These are phyloP conservation scores for Centropyge bicolor DNA, from an alignment of 2,797 vertebrate genomes.

Conservation along the genomic window DNA sequence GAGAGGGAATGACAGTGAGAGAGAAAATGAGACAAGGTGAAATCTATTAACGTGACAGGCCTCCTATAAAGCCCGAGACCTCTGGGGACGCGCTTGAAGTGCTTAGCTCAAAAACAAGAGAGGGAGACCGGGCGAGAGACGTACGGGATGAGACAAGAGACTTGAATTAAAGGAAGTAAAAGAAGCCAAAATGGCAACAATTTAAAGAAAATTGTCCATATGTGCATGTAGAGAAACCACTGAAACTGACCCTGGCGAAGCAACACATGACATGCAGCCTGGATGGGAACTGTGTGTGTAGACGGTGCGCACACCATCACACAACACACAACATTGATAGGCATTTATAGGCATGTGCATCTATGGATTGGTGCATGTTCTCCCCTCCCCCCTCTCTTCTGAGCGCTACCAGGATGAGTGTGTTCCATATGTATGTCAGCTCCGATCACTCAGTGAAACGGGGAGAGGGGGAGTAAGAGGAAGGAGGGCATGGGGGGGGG, in stretches of 20 bases:
- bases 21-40: slow-evolving; percentile 69
- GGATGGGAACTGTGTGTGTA: slow-evolving; percentile 9
- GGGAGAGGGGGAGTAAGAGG: not conserved
- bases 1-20: slow-evolving; percentile 46
- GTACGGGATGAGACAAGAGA: slow-evolving; percentile 24
- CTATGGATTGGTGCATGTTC: slow-evolving; percentile 21
- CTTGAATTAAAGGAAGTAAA: slow-evolving; percentile 44
- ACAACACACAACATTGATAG: no score
- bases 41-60: slow-evolving; percentile 78
- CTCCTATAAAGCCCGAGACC: slow-evolving; percentile 64
- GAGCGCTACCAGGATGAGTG: slow-evolving; percentile 73
- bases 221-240: slow-evolving; percentile 1
- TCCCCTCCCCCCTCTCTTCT: slow-evolving; percentile 9
- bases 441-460: slow-evolving; percentile 68
- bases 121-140: slow-evolving; percentile 23
- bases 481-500: slow-evolving; percentile 9
- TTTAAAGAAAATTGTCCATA: not conserved
- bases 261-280: slow-evolving; percentile 1
- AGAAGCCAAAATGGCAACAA: slow-evolving; percentile 25
- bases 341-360: slow-evolving; percentile 21
- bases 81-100: slow-evolving; percentile 60
- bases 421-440: slow-evolving; percentile 81
- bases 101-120: slow-evolving; percentile 46
- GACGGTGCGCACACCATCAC: no score
- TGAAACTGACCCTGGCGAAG: slow-evolving; percentile 11